These are phyloP conservation scores for Ditula angustiorana DNA, from an alignment of 2,888 invertebrate genomes.

Conservation along the genomic window DNA sequence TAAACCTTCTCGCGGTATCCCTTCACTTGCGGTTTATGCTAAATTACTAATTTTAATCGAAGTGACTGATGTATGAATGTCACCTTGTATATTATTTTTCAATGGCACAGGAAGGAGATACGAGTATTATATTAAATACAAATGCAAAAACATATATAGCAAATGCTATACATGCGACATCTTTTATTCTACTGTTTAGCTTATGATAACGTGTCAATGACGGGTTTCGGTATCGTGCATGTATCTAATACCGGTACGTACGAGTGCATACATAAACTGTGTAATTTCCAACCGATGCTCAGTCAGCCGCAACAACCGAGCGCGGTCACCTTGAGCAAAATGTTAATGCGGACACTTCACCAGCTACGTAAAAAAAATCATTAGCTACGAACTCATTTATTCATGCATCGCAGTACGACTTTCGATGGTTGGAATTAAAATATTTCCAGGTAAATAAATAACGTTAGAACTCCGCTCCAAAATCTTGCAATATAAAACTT, in stretches of 20 bases:
- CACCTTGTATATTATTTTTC: no score
- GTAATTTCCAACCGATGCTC: slow-evolving; percentile 69
- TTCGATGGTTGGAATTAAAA: neutral
- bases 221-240: slow-evolving; percentile 1
- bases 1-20: no score
- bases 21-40: no score
- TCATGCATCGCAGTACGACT: slow-evolving; percentile 1
- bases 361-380: slow-evolving; percentile 55
- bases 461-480: neutral
- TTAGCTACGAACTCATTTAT: slow-evolving; percentile 20
- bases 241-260: slow-evolving; percentile 7
- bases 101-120: no score
- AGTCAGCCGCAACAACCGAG: slow-evolving; percentile 78
- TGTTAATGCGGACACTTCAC: slow-evolving; percentile 78
- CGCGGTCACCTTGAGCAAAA: slow-evolving; percentile 82
- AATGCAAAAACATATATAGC: no score
- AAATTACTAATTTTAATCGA: no score
- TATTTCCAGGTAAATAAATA: neutral
- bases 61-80: no score
- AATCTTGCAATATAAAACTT: neutral
- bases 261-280: slow-evolving; percentile 27
- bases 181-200: neutral
- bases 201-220: neutral
- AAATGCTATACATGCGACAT: no score
- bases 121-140: no score